A percentile compares a stretch with the other conserved stretches of the same genome.
phyloP scores from a whole-genome alignment of 1,140 invertebrate genomes.

The Drosophila sp. region DNA sequence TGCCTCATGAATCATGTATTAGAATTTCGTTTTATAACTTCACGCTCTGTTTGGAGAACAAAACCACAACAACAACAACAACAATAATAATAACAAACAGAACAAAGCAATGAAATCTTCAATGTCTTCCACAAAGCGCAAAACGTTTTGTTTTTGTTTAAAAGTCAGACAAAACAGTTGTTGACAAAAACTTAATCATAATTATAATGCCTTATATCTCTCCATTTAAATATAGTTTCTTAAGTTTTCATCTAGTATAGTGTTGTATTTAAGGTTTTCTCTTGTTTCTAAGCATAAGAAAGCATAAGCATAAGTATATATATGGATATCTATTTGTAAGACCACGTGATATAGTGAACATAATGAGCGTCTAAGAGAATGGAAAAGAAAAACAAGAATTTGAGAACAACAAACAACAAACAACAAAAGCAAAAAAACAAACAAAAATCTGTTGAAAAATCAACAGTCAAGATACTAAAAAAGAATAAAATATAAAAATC shows the following conservation, averaged over 20 bases:
- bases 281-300: constrained; percentile 55
- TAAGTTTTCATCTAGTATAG: constrained; percentile 22
- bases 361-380: constrained; percentile 76
- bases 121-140: constrained; percentile 49
- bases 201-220: constrained; percentile 49
- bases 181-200: constrained; percentile 51
- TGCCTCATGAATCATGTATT: constrained; percentile 75
- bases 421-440: constrained; percentile 42
- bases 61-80: constrained; percentile 31
- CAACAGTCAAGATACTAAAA: constrained; percentile 73
- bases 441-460: constrained; percentile 52
- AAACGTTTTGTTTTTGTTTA: constrained; percentile 32
- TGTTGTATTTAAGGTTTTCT: constrained; percentile 46
- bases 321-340: constrained; percentile 63
- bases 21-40: constrained; percentile 32
- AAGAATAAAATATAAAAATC: constrained; percentile 72
- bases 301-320: constrained; percentile 49
- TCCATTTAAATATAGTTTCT: constrained; percentile 65
- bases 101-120: constrained; percentile 53
- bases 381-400: constrained; percentile 52
- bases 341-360: constrained; percentile 80
- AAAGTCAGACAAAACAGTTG: constrained; percentile 16
- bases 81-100: constrained; percentile 37
- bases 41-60: constrained; percentile 59
- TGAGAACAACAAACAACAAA: constrained; percentile 46